Conservation (phyloP, 1,140 invertebrate genomes). For the Drosophila lacertosa region DNA sequence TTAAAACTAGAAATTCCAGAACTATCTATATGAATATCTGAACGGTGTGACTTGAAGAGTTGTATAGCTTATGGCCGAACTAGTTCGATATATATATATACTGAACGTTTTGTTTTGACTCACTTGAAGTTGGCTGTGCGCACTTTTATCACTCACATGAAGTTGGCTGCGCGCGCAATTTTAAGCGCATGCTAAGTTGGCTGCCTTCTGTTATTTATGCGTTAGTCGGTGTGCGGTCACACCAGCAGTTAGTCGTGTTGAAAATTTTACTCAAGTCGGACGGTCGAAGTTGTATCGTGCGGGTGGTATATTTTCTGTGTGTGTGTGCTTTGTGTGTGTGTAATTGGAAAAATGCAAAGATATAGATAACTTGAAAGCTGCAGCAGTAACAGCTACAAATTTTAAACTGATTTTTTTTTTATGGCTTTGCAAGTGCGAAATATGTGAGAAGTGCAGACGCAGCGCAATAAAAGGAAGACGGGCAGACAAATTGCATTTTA, state of each 20-base stretch:
- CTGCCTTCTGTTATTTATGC: constrained; percentile 6
- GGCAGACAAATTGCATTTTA: constrained; percentile 64
- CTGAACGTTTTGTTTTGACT: background rate
- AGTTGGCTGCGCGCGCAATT: background rate
- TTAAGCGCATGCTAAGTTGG: background rate
- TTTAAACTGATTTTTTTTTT: constrained; percentile 9
- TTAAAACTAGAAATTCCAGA: constrained; percentile 78
- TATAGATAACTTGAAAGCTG: constrained; percentile 60
- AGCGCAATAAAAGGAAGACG: constrained; percentile 24
- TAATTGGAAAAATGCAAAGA: constrained; percentile 72
- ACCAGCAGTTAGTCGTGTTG: constrained; percentile 36
- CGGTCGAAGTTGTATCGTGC: constrained; percentile 39
- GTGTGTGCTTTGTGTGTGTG: constrained; percentile 56
- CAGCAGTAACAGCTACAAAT: constrained; percentile 20
- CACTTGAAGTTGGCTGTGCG: constrained; percentile 28
- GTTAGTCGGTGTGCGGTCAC: constrained; percentile 20
- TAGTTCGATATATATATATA: constrained; percentile 22
- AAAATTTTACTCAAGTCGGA: constrained; percentile 44
- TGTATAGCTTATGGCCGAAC: constrained; percentile 3
- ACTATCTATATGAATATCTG: constrained; percentile 65
- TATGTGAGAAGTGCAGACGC: constrained; percentile 34
- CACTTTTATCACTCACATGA: background rate
- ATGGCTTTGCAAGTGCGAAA: constrained; percentile 25
- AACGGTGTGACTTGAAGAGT: constrained; percentile 38
- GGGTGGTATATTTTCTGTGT: constrained; percentile 43